These are phyloP conservation scores for Orthochromis malagaraziensis DNA, from an alignment of 2,113 vertebrate genomes.

Conservation along the genomic window DNA sequence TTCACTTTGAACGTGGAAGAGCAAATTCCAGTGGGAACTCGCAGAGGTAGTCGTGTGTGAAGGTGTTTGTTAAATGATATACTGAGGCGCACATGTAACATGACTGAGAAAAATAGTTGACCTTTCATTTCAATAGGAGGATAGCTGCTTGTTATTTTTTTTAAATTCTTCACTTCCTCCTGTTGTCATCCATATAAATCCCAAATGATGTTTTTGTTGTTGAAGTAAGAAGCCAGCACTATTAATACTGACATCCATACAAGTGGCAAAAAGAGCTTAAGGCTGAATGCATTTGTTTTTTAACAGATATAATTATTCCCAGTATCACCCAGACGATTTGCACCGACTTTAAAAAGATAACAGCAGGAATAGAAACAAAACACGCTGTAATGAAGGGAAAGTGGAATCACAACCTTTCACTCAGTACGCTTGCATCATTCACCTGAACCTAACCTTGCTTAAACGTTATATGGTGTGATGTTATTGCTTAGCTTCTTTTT, in stretches of 20 bases:
- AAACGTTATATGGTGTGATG: neutral
- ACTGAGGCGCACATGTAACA: neutral
- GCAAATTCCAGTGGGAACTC: neutral
- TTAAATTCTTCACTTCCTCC: neutral
- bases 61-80: neutral
- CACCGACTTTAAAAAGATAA: neutral
- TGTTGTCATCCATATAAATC: neutral
- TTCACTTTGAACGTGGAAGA: constrained; percentile 6
- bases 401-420: neutral
- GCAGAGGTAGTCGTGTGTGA: neutral
- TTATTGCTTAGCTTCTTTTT: neutral
- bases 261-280: neutral
- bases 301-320: neutral
- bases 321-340: neutral
- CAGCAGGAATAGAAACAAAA: neutral
- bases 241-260: neutral
- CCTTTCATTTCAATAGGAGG: neutral
- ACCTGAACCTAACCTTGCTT: neutral
- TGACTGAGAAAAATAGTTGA: neutral
- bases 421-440: accelerated
- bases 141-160: neutral
- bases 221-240: neutral
- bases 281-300: neutral
- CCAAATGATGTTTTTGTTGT: neutral
- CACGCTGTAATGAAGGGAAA: accelerated